These are phyloP conservation scores for Xenops minutus DNA, from an alignment of 2,797 vertebrate genomes.

Conservation along the genomic window DNA sequence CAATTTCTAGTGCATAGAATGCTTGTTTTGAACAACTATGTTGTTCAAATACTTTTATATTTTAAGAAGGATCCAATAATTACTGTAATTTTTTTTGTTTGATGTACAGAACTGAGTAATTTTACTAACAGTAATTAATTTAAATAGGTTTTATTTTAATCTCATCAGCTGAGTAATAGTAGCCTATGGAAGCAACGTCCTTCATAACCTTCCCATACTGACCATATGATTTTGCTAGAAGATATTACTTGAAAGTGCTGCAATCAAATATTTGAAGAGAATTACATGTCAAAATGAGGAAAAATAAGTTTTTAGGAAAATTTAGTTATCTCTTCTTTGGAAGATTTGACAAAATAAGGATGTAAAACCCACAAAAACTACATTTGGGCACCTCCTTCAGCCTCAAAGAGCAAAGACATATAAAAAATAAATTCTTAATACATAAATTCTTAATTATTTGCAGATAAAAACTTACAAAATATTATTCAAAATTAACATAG, in stretches of 20 bases:
- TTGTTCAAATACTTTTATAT: background rate
- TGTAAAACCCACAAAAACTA: background rate
- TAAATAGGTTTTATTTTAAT: slow-evolving; percentile 1
- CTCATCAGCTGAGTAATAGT: background rate
- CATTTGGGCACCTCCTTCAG: background rate
- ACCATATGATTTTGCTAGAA: background rate
- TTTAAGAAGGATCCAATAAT: slow-evolving; percentile 15
- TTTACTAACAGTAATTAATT: slow-evolving; percentile 25
- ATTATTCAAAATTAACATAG: background rate
- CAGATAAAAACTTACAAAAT: background rate
- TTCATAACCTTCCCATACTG: background rate
- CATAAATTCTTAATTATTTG: background rate
- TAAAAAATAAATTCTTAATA: background rate
- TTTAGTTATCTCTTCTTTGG: background rate
- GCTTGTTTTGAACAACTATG: background rate
- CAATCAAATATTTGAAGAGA: slow-evolving; percentile 1
- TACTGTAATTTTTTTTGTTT: background rate
- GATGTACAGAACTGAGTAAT: background rate
- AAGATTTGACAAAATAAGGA: background rate
- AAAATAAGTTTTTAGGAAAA: background rate
- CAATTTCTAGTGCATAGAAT: slow-evolving; percentile 8
- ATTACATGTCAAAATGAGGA: background rate
- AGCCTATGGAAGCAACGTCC: background rate
- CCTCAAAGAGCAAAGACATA: background rate
- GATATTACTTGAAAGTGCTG: background rate